phyloP scores from a whole-genome alignment of 1,140 invertebrate species.

The Drosophila chauvacae region DNA sequence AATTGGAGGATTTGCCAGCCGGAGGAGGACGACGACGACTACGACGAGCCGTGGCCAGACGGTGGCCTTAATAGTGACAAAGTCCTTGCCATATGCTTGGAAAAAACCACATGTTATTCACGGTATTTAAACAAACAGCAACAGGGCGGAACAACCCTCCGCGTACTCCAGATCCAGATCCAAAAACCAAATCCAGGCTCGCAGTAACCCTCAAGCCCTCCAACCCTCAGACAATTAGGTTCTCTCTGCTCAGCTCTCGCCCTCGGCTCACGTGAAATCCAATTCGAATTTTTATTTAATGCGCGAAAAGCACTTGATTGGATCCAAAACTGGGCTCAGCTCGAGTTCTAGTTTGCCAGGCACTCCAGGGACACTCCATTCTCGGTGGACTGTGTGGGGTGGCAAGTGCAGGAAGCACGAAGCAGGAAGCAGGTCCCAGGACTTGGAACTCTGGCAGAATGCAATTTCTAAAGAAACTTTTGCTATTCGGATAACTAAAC shows the following conservation, averaged over 20 bases:
- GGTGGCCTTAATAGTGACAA: conserved; percentile 78
- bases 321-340: conserved; percentile 22
- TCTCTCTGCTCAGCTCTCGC: conserved; percentile 18
- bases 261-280: conserved; percentile 60
- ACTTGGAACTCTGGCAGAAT: background rate
- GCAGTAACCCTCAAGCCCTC: conserved; percentile 27
- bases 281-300: conserved; percentile 82
- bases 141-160: conserved; percentile 47
- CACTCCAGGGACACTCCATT: conserved; percentile 58
- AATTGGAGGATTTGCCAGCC: conserved; percentile 80
- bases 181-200: conserved; percentile 6
- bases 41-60: conserved; percentile 32
- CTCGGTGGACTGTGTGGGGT: conserved; percentile 24
- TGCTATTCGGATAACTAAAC: conserved; percentile 7
- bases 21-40: conserved; percentile 15
- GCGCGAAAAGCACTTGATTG: conserved; percentile 83
- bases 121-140: conserved; percentile 84
- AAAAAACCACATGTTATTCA: conserved; percentile 85
- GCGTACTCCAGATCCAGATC: conserved; percentile 26
- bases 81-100: conserved; percentile 83
- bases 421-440: background rate
- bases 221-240: conserved; percentile 71
- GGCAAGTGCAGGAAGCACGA: conserved; percentile 26
- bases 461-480: conserved; percentile 26
- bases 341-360: conserved; percentile 33